Conservation (phyloP, 2,888 invertebrate species). For the Apamea monoglypha region DNA sequence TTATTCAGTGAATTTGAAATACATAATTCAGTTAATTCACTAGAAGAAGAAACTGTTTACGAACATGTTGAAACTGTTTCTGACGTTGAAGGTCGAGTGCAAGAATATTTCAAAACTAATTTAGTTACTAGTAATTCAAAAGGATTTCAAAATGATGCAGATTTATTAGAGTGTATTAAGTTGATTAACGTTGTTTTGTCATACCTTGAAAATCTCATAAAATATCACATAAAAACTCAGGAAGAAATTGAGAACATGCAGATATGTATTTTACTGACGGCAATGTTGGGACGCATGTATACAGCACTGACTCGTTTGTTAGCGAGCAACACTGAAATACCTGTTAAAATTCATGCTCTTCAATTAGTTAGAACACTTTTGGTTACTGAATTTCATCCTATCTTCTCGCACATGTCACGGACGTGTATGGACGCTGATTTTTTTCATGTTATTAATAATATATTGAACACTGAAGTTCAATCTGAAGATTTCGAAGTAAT, state of each 20-base stretch:
- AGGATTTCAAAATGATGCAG: constrained; percentile 60
- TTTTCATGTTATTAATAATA: constrained; percentile 79
- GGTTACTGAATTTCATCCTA: constrained; percentile 71
- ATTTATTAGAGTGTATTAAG: constrained; percentile 72
- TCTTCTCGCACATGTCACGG: constrained; percentile 73
- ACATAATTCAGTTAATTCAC: constrained; percentile 58
- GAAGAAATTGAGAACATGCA: constrained; percentile 68
- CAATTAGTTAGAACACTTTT: constrained; percentile 75
- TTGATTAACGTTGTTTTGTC: constrained; percentile 70
- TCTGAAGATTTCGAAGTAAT: constrained; percentile 74
- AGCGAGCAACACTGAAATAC: constrained; percentile 70
- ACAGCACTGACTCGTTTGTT: constrained; percentile 69
- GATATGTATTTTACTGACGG: constrained; percentile 70
- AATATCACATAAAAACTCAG: constrained; percentile 68
- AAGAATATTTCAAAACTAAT: constrained; percentile 59
- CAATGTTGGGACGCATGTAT: constrained; percentile 72
- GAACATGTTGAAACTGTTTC: constrained; percentile 70
- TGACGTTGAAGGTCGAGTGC: constrained; percentile 70
- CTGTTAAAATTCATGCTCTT: constrained; percentile 74
- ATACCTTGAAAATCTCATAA: constrained; percentile 76
- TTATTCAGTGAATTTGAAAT: constrained; percentile 84
- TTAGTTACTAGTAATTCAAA: constrained; percentile 38
- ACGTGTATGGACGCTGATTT: constrained; percentile 75
- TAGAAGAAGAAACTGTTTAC: constrained; percentile 31
- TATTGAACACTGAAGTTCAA: constrained; percentile 74